These are phyloP conservation scores for Liodrosophila aerea DNA, from an alignment of 2,888 invertebrate genomes.

Conservation along the genomic window DNA sequence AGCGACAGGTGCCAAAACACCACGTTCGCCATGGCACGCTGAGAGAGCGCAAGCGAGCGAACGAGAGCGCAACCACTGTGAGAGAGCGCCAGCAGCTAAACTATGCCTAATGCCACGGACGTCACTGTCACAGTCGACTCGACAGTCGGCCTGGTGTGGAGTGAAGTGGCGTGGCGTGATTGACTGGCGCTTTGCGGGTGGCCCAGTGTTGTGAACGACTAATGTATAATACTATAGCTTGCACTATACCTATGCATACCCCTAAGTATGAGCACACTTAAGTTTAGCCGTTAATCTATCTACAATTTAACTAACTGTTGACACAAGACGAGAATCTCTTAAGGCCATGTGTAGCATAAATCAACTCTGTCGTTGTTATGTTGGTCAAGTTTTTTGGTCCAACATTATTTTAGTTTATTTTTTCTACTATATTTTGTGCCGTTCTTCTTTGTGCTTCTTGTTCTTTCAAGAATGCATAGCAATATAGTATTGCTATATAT, in stretches of 20 bases:
- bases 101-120: slow-evolving; percentile 5
- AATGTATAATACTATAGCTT: no score
- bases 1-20: slow-evolving; percentile 63
- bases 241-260: no score
- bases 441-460: no score
- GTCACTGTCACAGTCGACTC: not conserved
- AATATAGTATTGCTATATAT: slow-evolving; percentile 4
- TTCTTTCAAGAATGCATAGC: not conserved
- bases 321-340: slow-evolving; percentile 3
- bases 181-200: slow-evolving; percentile 14
- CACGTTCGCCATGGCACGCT: no score
- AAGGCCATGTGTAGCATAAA: slow-evolving; percentile 5
- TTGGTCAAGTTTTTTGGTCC: not conserved
- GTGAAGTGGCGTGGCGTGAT: no score
- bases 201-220: not conserved
- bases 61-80: slow-evolving; percentile 6
- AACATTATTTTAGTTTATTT: not conserved
- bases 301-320: slow-evolving; percentile 8
- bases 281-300: no score
- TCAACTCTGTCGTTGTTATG: no score
- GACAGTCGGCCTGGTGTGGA: no score
- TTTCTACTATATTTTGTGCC: not conserved
- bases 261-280: no score
- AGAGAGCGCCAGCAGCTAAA: not conserved
- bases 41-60: slow-evolving; percentile 9